These are phyloP conservation scores for Crepidodera aurea DNA, from an alignment of 2,888 invertebrate species.

Conservation along the genomic window DNA sequence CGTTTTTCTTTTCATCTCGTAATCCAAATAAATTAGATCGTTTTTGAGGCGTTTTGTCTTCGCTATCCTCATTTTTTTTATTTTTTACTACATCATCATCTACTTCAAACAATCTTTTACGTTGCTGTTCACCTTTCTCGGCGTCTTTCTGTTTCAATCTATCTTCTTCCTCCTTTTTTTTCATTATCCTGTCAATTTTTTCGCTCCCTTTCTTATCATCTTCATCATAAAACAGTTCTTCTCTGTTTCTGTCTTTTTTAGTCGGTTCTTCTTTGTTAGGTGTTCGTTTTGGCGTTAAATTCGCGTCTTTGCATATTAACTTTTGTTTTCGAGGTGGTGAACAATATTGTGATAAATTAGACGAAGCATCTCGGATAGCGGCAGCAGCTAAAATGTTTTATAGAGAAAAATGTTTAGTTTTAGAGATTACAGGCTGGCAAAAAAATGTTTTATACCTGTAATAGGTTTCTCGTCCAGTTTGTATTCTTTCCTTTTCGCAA, in stretches of 20 bases:
- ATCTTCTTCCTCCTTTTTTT: slow-evolving; percentile 41
- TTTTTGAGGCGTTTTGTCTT: background rate
- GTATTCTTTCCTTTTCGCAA: slow-evolving; percentile 65
- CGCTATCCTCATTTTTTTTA: slow-evolving; percentile 51
- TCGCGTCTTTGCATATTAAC: slow-evolving; percentile 35
- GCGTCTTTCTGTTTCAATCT: slow-evolving; percentile 33
- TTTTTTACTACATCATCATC: slow-evolving; percentile 50
- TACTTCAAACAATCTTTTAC: slow-evolving; percentile 28
- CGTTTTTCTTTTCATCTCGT: background rate
- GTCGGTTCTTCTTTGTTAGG: slow-evolving; percentile 22
- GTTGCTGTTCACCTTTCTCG: slow-evolving; percentile 43
- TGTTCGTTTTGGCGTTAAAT: slow-evolving; percentile 28
- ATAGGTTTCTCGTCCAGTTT: slow-evolving; percentile 47
- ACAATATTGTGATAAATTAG: slow-evolving; percentile 33
- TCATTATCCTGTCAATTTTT: slow-evolving; percentile 50
- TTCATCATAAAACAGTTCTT: slow-evolving; percentile 48
- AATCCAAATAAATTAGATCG: background rate
- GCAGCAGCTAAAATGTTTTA: slow-evolving; percentile 59
- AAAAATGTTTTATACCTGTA: slow-evolving; percentile 52
- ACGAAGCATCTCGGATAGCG: slow-evolving; percentile 61
- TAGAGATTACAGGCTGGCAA: no score
- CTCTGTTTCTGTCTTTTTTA: slow-evolving; percentile 43
- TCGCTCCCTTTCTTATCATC: slow-evolving; percentile 50
- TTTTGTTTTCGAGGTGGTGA: slow-evolving; percentile 48
- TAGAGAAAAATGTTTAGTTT: background rate